Evolutionary conservation across 2,113 vertebrate genomes (phyloP).

Genomic region (Nematolebias whitei): DNA sequence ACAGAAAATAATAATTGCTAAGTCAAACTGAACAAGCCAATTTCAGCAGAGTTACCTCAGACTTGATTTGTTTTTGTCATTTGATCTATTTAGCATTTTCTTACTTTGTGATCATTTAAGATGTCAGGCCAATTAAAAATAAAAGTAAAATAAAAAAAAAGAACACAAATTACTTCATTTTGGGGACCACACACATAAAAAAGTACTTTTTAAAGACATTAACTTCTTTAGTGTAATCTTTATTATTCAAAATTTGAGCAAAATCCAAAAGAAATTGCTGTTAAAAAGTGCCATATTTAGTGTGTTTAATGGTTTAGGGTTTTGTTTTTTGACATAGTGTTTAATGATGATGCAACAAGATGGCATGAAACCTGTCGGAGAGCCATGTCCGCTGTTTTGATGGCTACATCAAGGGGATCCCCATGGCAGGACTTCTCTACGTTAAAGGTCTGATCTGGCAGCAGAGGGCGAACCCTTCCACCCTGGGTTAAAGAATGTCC

Average conservation of each 20-base stretch:
- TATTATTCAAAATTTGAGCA: neutral
- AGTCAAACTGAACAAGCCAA: no score
- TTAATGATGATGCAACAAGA: neutral
- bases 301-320: neutral
- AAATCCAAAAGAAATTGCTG: no score
- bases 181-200: neutral
- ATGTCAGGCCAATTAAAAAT: no score
- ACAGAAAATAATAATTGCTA: no score
- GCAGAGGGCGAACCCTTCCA: conserved; percentile 25
- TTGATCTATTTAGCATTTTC: no score
- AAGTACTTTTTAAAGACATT: neutral
- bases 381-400: conserved; percentile 26
- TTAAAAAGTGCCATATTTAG: neutral
- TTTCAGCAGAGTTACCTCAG: neutral
- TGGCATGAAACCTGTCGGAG: neutral
- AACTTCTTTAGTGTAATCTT: neutral
- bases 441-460: conserved; percentile 15
- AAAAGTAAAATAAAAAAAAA: neutral
- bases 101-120: neutral
- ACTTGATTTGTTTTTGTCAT: neutral
- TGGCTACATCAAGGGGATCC: conserved; percentile 34
- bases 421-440: conserved; percentile 7
- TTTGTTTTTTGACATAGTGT: neutral
- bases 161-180: neutral
- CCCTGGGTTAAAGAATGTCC: conserved; percentile 37